Evolutionary conservation across 2,888 invertebrate genomes (phyloP).

Genomic region (Peribatodes rhomboidaria): DNA sequence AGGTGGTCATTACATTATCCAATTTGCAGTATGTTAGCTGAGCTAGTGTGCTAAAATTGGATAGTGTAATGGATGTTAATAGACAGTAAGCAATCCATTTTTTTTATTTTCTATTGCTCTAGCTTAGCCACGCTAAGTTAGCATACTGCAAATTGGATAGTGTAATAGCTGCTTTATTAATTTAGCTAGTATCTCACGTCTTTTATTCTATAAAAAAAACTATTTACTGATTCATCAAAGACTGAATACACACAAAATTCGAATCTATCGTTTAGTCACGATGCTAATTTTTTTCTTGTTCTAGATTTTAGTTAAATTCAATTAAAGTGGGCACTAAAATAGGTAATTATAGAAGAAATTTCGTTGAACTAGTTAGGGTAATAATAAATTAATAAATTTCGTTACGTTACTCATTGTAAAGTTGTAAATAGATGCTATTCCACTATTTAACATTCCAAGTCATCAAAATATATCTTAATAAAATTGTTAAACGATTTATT

Average conservation of each 20-base stretch:
- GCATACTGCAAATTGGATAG: too few relatives aligned
- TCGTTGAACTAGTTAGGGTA: slow-evolving; percentile 58
- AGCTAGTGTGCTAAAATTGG: too few relatives aligned
- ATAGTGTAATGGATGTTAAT: too few relatives aligned
- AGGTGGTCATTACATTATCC: too few relatives aligned
- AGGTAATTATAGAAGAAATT: slow-evolving; percentile 43
- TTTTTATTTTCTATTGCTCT: too few relatives aligned
- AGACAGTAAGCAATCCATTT: too few relatives aligned
- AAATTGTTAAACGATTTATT: slow-evolving; percentile 56
- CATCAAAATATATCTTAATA: slow-evolving; percentile 55
- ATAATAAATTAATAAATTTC: slow-evolving; percentile 54
- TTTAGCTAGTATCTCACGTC: not conserved
- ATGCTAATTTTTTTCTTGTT: not conserved
- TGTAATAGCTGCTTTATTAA: too few relatives aligned
- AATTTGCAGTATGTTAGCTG: too few relatives aligned
- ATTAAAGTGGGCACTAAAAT: slow-evolving; percentile 40
- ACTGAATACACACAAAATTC: slow-evolving; percentile 15
- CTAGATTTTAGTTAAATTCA: not conserved
- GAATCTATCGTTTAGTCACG: not conserved
- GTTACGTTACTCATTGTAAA: slow-evolving; percentile 57
- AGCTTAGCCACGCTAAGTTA: too few relatives aligned
- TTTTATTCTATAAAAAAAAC: not conserved
- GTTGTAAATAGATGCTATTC: slow-evolving; percentile 57
- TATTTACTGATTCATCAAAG: slow-evolving; percentile 15
- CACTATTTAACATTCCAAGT: slow-evolving; percentile 53